Conservation (phyloP, 2,888 invertebrate species). For the Halocaridina rubra region DNA sequence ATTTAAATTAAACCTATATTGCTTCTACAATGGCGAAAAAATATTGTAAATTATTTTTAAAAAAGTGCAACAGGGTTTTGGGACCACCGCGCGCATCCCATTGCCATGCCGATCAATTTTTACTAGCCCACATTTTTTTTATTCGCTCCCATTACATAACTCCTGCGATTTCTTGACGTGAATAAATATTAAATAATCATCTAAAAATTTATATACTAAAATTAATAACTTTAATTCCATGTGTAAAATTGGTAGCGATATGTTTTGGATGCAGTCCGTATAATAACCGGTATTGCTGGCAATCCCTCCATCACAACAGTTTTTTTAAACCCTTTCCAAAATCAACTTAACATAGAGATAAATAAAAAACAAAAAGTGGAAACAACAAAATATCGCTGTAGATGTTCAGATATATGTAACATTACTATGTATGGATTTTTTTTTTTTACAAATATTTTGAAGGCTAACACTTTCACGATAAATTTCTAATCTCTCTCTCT, state of each 20-base stretch:
- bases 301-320: neutral
- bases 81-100: conserved; percentile 49
- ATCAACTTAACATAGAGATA: no score
- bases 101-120: conserved; percentile 48
- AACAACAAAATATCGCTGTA: no score
- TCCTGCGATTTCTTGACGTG: neutral
- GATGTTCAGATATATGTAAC: no score
- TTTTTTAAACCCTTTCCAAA: no score
- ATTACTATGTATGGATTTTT: no score
- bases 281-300: no score
- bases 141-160: neutral
- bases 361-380: no score
- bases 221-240: neutral
- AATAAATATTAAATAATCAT: neutral
- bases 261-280: neutral
- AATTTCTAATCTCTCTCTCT: no score
- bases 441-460: no score
- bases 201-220: neutral
- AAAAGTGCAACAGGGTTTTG: conserved; percentile 50
- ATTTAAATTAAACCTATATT: neutral
- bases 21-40: neutral
- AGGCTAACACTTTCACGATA: no score
- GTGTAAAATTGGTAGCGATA: neutral
- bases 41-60: conserved; percentile 34
- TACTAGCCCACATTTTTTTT: neutral